phyloP scores from a whole-genome alignment of 2,888 invertebrate genomes.

The Ormia ochracea region DNA sequence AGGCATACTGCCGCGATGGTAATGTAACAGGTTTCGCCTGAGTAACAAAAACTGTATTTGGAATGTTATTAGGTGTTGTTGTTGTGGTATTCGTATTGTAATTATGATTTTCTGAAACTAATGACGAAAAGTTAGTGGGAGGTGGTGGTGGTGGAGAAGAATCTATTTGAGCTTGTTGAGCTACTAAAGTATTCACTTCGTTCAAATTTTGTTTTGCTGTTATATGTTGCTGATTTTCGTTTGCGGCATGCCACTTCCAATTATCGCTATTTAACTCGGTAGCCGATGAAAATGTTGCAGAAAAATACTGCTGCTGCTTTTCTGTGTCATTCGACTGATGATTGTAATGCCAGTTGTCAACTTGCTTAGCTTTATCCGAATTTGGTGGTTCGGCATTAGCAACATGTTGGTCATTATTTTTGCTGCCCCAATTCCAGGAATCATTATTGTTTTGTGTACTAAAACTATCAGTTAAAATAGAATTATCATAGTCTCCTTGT shows the following conservation, averaged over 20 bases:
- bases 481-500: conserved; percentile 50
- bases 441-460: conserved; percentile 69
- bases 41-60: conserved; percentile 70
- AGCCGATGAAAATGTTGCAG: not conserved
- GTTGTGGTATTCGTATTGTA: conserved; percentile 50
- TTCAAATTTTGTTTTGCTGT: conserved; percentile 4
- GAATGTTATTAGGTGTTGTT: conserved; percentile 61
- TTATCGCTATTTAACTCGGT: conserved; percentile 17
- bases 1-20: conserved; percentile 69
- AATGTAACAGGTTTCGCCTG: conserved; percentile 70
- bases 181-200: not conserved
- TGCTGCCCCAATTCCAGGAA: conserved; percentile 81
- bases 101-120: conserved; percentile 59
- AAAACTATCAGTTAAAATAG: conserved; percentile 80
- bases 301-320: conserved; percentile 20
- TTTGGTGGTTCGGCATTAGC: not conserved
- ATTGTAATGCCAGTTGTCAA: conserved; percentile 81
- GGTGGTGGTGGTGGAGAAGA: conserved; percentile 40
- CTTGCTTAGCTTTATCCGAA: conserved; percentile 14
- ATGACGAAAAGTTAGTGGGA: conserved; percentile 51
- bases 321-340: conserved; percentile 76
- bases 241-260: conserved; percentile 40
- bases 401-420: conserved; percentile 75
- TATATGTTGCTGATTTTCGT: conserved; percentile 42
- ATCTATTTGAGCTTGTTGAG: conserved; percentile 6